Evolutionary conservation across 2,113 vertebrate species (phyloP).

Genomic region (Isurus oxyrinchus): DNA sequence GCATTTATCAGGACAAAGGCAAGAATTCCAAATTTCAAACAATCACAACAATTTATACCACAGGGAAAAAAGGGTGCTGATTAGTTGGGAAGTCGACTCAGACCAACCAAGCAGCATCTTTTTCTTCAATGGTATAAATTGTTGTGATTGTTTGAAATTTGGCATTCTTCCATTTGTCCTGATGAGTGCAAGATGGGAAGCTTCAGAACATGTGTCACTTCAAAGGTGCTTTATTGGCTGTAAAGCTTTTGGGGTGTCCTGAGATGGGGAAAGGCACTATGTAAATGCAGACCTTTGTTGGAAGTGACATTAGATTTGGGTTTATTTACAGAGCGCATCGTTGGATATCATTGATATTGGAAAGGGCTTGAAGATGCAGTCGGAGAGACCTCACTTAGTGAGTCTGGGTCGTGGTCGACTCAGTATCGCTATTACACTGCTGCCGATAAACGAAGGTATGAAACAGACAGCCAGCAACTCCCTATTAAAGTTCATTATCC

Average conservation of each 20-base stretch:
- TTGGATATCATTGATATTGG: slow-evolving; percentile 66
- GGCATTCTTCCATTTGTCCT: no score
- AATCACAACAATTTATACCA: no score
- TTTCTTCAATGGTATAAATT: no score
- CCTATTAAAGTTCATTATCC: not conserved
- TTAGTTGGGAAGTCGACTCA: not conserved
- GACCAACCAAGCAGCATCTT: no score
- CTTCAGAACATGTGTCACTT: not conserved
- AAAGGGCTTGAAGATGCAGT: slow-evolving; percentile 65
- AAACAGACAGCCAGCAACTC: not conserved
- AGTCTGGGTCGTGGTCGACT: slow-evolving; percentile 68
- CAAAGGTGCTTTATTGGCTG: not conserved
- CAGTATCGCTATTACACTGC: slow-evolving; percentile 65
- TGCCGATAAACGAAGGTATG: slow-evolving; percentile 67
- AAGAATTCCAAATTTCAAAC: no score
- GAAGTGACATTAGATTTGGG: not conserved
- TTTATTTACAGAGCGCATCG: slow-evolving; percentile 48
- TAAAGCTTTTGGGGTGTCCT: not conserved
- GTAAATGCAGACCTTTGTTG: not conserved
- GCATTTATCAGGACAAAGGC: no score
- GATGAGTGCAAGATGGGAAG: no score
- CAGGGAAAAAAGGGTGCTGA: no score
- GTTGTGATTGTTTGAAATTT: no score
- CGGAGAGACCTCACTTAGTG: slow-evolving; percentile 62
- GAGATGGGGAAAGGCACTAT: not conserved